phyloP scores from a whole-genome alignment of 2,797 vertebrate species.

The Microcaecilia unicolor region DNA sequence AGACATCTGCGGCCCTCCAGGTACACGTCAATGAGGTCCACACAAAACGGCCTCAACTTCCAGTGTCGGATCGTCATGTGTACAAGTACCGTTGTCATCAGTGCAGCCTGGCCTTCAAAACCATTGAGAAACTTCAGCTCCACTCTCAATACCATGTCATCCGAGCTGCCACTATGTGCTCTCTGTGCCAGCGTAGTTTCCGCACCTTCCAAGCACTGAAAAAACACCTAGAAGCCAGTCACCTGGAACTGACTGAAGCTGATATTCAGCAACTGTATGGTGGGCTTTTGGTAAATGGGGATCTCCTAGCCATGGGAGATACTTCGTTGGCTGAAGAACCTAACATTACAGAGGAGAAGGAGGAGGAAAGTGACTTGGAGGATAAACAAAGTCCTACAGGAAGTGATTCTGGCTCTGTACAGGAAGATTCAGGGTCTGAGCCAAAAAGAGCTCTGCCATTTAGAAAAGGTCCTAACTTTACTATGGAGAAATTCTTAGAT shows the following conservation, averaged over 20 bases:
- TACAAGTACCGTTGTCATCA: conserved; percentile 98
- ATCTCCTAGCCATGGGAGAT: conserved; percentile 86
- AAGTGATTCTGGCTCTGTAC: conserved; percentile 87
- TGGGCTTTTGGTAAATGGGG: conserved; percentile 89
- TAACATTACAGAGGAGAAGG: conserved; percentile 87
- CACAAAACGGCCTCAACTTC: conserved; percentile 90
- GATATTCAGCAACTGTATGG: conserved; percentile 97
- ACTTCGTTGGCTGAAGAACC: conserved; percentile 85
- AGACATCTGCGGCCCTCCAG: conserved; percentile 89
- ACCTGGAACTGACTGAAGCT: conserved; percentile 90
- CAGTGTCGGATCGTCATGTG: conserved; percentile 93
- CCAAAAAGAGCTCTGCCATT: conserved; percentile 95
- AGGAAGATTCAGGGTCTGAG: conserved; percentile 92
- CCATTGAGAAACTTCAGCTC: conserved; percentile 92
- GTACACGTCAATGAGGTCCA: conserved; percentile 94
- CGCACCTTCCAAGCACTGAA: conserved; percentile 93
- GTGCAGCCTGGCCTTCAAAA: conserved; percentile 97
- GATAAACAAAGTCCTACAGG: conserved; percentile 96
- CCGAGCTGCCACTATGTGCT: conserved; percentile 95
- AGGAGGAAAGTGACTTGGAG: conserved; percentile 92
- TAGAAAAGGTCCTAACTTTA: conserved; percentile 96
- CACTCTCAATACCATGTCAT: conserved; percentile 98
- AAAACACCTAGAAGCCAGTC: conserved; percentile 95
- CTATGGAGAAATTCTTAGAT: conserved; percentile 98
- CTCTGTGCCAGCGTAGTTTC: conserved; percentile 96